A percentile compares a stretch with the other conserved stretches of the same genome.
phyloP scores from a whole-genome alignment of 23 tunicate species.

The Halocynthia aurantium region DNA sequence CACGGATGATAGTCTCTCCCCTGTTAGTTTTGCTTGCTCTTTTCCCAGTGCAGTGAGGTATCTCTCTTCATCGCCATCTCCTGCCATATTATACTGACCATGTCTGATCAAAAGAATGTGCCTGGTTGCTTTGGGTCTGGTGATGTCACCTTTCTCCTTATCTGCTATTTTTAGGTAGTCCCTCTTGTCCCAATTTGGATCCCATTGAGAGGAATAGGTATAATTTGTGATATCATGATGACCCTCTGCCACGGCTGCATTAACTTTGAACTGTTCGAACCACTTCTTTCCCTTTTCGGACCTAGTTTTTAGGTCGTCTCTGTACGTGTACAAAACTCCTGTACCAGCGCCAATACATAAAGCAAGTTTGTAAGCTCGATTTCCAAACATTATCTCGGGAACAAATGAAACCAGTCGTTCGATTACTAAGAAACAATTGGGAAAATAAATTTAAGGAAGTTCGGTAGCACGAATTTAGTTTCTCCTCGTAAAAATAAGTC shows the following conservation, averaged over 20 bases:
- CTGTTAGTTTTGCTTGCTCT: constrained; percentile 79
- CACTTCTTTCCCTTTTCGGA: background rate
- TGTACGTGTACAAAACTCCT: constrained; percentile 10
- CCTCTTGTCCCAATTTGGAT: constrained; percentile 76
- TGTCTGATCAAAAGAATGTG: constrained; percentile 72
- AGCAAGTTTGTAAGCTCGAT: background rate
- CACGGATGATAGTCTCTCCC: constrained; percentile 39
- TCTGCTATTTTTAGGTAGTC: constrained; percentile 31
- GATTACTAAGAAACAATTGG: too few species aligned
- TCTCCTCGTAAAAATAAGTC: too few species aligned
- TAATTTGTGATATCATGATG: background rate
- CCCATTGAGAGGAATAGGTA: constrained; percentile 29
- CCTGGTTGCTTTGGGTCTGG: constrained; percentile 54
- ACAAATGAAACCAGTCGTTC: too few species aligned
- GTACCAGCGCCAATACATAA: constrained; percentile 2
- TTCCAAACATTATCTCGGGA: constrained; percentile 1
- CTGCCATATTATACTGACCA: constrained; percentile 70
- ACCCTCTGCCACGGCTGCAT: constrained; percentile 2
- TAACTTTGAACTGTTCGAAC: background rate
- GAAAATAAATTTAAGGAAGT: too few species aligned
- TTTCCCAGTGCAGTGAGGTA: constrained; percentile 55
- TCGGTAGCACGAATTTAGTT: too few species aligned
- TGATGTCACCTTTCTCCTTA: background rate
- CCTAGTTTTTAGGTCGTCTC: background rate
- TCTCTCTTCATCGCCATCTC: constrained; percentile 47